phyloP scores from a whole-genome alignment of 2,888 invertebrate species.

The Mystacides longicornis region DNA sequence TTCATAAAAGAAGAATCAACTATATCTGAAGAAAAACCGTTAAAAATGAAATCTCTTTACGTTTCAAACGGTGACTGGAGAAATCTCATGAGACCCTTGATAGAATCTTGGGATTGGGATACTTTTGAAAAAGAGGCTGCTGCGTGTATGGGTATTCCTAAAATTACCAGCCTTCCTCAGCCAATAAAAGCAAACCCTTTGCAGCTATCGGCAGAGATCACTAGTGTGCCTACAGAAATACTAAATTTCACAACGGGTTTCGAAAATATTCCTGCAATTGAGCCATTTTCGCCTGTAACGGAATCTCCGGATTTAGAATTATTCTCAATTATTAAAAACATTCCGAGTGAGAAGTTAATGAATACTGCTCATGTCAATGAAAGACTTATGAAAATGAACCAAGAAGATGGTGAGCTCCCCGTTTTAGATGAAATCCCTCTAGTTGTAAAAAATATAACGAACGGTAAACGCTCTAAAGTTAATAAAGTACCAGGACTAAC shows the following conservation, averaged over 20 bases:
- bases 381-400: slow-evolving; percentile 46
- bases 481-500: slow-evolving; percentile 58
- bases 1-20: slow-evolving; percentile 25
- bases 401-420: slow-evolving; percentile 51
- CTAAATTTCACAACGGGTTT: slow-evolving; percentile 49
- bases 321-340: slow-evolving; percentile 44
- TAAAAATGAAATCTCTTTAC: slow-evolving; percentile 41
- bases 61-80: slow-evolving; percentile 51
- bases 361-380: slow-evolving; percentile 54
- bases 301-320: slow-evolving; percentile 43
- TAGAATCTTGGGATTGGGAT: slow-evolving; percentile 59
- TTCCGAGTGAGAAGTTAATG: slow-evolving; percentile 50
- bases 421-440: slow-evolving; percentile 56
- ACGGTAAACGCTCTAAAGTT: slow-evolving; percentile 50
- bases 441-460: slow-evolving; percentile 53
- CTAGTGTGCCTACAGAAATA: slow-evolving; percentile 46
- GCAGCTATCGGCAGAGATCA: slow-evolving; percentile 45
- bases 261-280: slow-evolving; percentile 55
- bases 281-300: slow-evolving; percentile 51
- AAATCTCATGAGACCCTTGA: slow-evolving; percentile 55
- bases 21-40: slow-evolving; percentile 33
- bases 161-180: slow-evolving; percentile 40
- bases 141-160: slow-evolving; percentile 44
- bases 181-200: slow-evolving; percentile 46
- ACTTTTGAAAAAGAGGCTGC: slow-evolving; percentile 53